Conservation (phyloP, 2,888 invertebrate genomes). For the Scaptomyza tumidula region DNA sequence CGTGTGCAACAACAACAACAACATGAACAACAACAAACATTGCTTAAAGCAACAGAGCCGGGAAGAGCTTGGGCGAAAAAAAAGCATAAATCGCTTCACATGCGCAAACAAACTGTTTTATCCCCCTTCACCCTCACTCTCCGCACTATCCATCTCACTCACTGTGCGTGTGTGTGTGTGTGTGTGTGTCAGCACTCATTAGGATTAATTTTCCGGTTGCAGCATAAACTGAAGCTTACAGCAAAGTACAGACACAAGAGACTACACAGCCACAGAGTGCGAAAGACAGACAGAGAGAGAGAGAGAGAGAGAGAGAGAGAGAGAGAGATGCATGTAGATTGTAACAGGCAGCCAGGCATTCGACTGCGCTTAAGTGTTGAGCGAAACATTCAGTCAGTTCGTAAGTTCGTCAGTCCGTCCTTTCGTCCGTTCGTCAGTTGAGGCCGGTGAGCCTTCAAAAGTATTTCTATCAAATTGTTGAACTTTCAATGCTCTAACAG, state of each 20-base stretch:
- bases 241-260: slow-evolving; percentile 41
- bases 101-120: slow-evolving; percentile 68
- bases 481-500: slow-evolving; percentile 5
- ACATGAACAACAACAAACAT: slow-evolving; percentile 8
- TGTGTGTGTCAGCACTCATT: slow-evolving; percentile 76
- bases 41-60: slow-evolving; percentile 50
- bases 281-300: background rate
- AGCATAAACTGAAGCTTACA: slow-evolving; percentile 75
- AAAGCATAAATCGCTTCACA: slow-evolving; percentile 77
- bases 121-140: background rate
- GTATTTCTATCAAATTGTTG: slow-evolving; percentile 15
- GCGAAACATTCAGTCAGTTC: slow-evolving; percentile 14
- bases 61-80: slow-evolving; percentile 30
- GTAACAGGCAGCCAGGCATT: slow-evolving; percentile 24
- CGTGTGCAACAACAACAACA: slow-evolving; percentile 66
- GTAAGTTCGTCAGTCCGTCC: background rate
- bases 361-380: slow-evolving; percentile 63
- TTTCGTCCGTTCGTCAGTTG: background rate
- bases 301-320: slow-evolving; percentile 3
- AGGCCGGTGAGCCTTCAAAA: slow-evolving; percentile 63
- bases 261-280: background rate
- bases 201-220: slow-evolving; percentile 81
- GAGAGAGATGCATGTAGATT: background rate
- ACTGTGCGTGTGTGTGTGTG: slow-evolving; percentile 29
- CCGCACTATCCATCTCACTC: background rate